These are phyloP conservation scores for Hylaeus volcanicus DNA, from an alignment of 1,140 invertebrate genomes.

Conservation along the genomic window DNA sequence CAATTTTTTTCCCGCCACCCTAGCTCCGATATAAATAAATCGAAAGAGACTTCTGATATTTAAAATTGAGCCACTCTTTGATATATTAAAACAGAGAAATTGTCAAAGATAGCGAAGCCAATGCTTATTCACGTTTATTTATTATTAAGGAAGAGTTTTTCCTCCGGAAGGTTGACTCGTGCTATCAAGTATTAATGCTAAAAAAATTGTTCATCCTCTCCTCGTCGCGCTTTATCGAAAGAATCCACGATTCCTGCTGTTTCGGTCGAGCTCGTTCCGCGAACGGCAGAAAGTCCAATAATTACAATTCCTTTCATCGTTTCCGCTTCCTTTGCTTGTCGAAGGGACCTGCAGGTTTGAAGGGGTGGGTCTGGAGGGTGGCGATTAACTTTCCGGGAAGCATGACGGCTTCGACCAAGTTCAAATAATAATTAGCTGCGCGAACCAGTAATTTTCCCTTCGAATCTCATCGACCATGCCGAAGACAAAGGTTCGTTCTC, in stretches of 20 bases:
- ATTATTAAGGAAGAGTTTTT: too few relatives aligned
- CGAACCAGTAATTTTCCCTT: background rate
- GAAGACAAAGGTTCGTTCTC: background rate
- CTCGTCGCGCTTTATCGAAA: too few relatives aligned
- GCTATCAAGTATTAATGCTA: too few relatives aligned
- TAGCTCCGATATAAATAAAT: too few relatives aligned
- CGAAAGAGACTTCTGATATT: too few relatives aligned
- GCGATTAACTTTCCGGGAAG: constrained; percentile 16
- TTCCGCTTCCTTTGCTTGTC: background rate
- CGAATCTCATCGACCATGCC: background rate
- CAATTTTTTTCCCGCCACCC: too few relatives aligned
- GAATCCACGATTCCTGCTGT: background rate
- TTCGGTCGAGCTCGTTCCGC: background rate
- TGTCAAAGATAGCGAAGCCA: too few relatives aligned
- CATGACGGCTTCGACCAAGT: background rate
- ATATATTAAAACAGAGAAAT: too few relatives aligned
- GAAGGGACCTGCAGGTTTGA: background rate
- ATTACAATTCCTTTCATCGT: constrained; percentile 21
- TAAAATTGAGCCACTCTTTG: too few relatives aligned
- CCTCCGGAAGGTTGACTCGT: too few relatives aligned
- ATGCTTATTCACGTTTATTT: too few relatives aligned
- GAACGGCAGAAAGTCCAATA: background rate
- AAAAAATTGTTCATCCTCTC: background rate
- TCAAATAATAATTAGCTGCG: constrained; percentile 30
- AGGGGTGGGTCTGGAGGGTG: background rate